Evolutionary conservation across 2,797 vertebrate genomes (phyloP).

Genomic region (Scarus forsteni): DNA sequence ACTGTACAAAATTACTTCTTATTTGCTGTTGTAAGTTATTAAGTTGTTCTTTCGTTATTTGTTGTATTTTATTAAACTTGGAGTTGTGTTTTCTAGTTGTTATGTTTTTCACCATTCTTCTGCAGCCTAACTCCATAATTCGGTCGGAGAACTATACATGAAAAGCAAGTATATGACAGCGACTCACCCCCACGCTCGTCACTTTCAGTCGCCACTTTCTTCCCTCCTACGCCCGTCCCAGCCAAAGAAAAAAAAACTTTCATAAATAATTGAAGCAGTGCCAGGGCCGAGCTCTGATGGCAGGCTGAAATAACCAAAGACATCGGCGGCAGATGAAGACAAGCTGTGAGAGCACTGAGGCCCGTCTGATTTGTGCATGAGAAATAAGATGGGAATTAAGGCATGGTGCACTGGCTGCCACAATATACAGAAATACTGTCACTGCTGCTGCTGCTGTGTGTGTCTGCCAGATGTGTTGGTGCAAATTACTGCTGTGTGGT

Average conservation of each 20-base stretch:
- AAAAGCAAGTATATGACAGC: conserved; percentile 7
- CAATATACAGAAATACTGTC: background rate
- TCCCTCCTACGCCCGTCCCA: background rate
- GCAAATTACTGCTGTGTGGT: conserved; percentile 29
- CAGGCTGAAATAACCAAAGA: conserved; percentile 50
- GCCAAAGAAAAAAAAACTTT: conserved; percentile 15
- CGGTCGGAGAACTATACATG: conserved; percentile 16
- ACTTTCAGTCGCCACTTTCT: conserved; percentile 4
- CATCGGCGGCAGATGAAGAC: conserved; percentile 49
- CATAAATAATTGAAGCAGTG: conserved; percentile 62
- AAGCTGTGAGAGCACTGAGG: conserved; percentile 51
- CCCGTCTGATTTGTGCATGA: conserved; percentile 63
- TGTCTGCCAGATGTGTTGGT: conserved; percentile 44
- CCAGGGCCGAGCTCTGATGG: conserved; percentile 34
- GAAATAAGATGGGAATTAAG: conserved; percentile 64
- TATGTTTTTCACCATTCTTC: too few relatives aligned
- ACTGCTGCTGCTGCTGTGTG: conserved; percentile 9
- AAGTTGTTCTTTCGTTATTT: too few relatives aligned
- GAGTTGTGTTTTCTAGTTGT: too few relatives aligned
- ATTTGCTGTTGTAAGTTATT: too few relatives aligned
- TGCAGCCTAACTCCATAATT: conserved; percentile 27
- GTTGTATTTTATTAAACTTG: too few relatives aligned
- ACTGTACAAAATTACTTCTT: too few relatives aligned
- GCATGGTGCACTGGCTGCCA: conserved; percentile 36
- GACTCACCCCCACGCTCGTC: background rate